Evolutionary conservation across 2,797 vertebrate genomes (phyloP).

Genomic region (Leontopithecus rosalia): DNA sequence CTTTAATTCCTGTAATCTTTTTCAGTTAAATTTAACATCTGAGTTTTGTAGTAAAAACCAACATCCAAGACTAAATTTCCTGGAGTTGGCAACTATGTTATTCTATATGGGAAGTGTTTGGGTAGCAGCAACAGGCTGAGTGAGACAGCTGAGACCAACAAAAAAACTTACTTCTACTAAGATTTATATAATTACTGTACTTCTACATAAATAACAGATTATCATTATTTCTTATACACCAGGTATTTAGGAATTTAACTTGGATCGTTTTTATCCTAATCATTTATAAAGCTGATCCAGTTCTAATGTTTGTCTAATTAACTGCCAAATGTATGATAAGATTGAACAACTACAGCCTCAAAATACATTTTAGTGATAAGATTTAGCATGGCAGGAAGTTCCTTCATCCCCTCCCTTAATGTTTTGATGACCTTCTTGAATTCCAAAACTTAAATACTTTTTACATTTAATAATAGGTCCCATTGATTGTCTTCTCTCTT

Average conservation of each 20-base stretch:
- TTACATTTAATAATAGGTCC: background rate
- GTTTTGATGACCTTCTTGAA: background rate
- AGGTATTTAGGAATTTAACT: background rate
- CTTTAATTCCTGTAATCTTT: constrained; percentile 39
- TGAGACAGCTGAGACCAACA: background rate
- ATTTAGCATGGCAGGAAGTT: background rate
- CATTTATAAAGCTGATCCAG: background rate
- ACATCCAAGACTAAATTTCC: constrained; percentile 17
- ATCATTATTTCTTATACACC: background rate
- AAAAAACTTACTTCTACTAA: background rate
- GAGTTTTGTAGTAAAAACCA: background rate
- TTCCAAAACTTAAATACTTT: background rate
- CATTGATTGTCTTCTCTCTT: background rate
- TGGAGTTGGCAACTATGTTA: background rate
- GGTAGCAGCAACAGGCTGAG: background rate
- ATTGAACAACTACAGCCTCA: background rate
- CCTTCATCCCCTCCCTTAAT: background rate
- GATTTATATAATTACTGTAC: background rate
- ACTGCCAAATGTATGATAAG: background rate
- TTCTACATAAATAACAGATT: background rate
- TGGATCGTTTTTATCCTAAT: background rate
- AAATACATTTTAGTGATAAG: background rate
- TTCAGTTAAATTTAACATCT: constrained; percentile 28
- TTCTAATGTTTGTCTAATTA: background rate
- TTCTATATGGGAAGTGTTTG: background rate